These are phyloP conservation scores for Aurelia sp. DNA, from an alignment of 30 jellyfish, hydroid and myxozoan genomes.

Conservation along the genomic window DNA sequence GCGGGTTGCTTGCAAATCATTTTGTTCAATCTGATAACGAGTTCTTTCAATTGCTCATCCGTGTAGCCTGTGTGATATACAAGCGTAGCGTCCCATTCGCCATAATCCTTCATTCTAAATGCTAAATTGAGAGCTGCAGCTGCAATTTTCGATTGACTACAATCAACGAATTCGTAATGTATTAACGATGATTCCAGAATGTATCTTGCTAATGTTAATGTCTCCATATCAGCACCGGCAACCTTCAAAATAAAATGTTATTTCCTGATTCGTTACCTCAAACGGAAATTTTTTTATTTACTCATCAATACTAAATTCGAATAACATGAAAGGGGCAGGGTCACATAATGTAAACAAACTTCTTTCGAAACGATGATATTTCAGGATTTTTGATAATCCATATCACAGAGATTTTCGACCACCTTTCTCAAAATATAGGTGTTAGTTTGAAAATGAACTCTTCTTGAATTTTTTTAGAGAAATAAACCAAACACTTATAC, in stretches of 20 bases:
- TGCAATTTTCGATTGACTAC: constrained; percentile 83
- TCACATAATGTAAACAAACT: no score
- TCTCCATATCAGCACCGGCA: constrained; percentile 85
- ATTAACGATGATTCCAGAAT: constrained; percentile 83
- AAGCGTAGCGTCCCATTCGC: constrained; percentile 88
- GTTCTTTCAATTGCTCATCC: constrained; percentile 73
- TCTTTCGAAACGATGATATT: no score
- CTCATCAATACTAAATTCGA: no score
- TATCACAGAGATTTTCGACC: no score
- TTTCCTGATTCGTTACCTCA: no score
- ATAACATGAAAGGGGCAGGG: no score
- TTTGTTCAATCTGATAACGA: constrained; percentile 61
- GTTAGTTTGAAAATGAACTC: no score
- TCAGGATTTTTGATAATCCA: no score
- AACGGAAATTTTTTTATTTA: no score
- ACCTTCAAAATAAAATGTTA: constrained; percentile 51
- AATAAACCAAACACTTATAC: no score
- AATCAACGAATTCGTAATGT: constrained; percentile 83
- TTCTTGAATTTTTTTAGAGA: no score
- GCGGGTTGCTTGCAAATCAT: constrained; percentile 74
- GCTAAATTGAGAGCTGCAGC: constrained; percentile 89
- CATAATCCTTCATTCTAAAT: constrained; percentile 75
- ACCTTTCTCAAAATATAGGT: no score
- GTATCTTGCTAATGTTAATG: constrained; percentile 89
- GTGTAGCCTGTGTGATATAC: constrained; percentile 85